These are phyloP conservation scores for Eledone cirrhosa DNA, from an alignment of 2,888 invertebrate genomes.

Conservation along the genomic window DNA sequence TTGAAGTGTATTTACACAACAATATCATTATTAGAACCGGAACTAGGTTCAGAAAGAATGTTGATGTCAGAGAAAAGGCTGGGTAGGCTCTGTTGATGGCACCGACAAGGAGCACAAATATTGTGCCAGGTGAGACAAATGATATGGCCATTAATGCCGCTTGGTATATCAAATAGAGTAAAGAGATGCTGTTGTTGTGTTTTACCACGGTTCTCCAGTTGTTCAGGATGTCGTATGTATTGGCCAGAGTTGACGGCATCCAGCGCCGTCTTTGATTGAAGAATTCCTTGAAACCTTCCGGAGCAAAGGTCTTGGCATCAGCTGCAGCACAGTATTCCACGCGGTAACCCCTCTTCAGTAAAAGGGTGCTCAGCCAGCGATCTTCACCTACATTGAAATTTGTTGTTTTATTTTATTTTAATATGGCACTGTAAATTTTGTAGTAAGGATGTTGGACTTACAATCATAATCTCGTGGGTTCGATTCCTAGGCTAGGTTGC, in stretches of 20 bases:
- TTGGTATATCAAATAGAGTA: conserved; percentile 58
- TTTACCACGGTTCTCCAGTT: conserved; percentile 51
- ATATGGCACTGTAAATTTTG: no score
- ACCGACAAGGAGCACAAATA: conserved; percentile 76
- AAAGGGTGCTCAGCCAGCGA: conserved; percentile 95
- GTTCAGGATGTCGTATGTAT: conserved; percentile 87
- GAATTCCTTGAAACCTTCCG: conserved; percentile 77
- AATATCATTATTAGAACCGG: conserved; percentile 53
- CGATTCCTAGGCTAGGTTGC: no score
- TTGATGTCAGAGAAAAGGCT: conserved; percentile 69
- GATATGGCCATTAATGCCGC: conserved; percentile 46
- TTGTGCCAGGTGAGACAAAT: conserved; percentile 85
- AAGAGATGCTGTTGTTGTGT: conserved; percentile 56
- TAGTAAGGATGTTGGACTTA: no score
- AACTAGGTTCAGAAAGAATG: conserved; percentile 69
- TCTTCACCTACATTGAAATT: conserved; percentile 79
- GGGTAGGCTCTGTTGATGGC: conserved; percentile 41
- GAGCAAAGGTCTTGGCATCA: conserved; percentile 97
- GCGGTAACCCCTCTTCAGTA: conserved; percentile 94
- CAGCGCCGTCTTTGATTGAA: conserved; percentile 97
- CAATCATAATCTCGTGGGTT: no score
- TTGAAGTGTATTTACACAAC: conserved; percentile 47
- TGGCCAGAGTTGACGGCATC: conserved; percentile 98
- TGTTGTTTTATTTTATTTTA: no score
- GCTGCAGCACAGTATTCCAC: conserved; percentile 99